A percentile compares a stretch with the other conserved stretches of the same genome.
Conservation (phyloP, 2,888 invertebrate species). For the Agrochola lota region DNA sequence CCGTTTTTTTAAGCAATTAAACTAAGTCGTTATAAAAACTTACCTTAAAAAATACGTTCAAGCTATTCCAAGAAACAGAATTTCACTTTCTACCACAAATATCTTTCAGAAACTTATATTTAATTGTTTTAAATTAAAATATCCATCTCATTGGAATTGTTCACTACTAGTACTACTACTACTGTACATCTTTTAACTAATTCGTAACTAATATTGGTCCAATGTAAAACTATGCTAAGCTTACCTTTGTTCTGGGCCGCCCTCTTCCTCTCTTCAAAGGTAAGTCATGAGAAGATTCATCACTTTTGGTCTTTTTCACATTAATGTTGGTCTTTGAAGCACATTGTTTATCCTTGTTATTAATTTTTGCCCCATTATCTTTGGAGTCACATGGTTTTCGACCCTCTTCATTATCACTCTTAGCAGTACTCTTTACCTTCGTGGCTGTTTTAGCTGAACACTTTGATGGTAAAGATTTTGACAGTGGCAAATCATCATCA, state of each 20-base stretch:
- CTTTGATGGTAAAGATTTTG: slow-evolving; percentile 81
- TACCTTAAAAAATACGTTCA: slow-evolving; percentile 10
- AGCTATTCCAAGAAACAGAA: neutral
- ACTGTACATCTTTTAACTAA: neutral
- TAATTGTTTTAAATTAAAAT: neutral
- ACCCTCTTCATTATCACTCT: slow-evolving; percentile 83
- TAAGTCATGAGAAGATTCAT: slow-evolving; percentile 75
- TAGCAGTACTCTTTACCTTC: slow-evolving; percentile 74
- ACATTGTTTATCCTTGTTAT: slow-evolving; percentile 81
- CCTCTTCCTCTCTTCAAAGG: slow-evolving; percentile 82
- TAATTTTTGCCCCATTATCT: slow-evolving; percentile 74
- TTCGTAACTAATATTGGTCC: neutral
- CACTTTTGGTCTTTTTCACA: slow-evolving; percentile 85
- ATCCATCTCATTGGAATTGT: neutral
- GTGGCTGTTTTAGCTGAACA: slow-evolving; percentile 74
- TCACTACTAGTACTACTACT: neutral
- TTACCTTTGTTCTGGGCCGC: slow-evolving; percentile 86
- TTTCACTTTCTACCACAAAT: neutral
- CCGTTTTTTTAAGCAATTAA: neutral
- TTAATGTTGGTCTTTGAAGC: slow-evolving; percentile 74
- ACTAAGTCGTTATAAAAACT: slow-evolving; percentile 6
- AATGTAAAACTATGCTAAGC: slow-evolving; percentile 58
- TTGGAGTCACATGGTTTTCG: slow-evolving; percentile 76
- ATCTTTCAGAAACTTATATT: neutral
- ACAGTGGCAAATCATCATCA: slow-evolving; percentile 86